phyloP scores from a whole-genome alignment of 92 coral and sea anemone species.

The Chrysogorgia sp. region DNA sequence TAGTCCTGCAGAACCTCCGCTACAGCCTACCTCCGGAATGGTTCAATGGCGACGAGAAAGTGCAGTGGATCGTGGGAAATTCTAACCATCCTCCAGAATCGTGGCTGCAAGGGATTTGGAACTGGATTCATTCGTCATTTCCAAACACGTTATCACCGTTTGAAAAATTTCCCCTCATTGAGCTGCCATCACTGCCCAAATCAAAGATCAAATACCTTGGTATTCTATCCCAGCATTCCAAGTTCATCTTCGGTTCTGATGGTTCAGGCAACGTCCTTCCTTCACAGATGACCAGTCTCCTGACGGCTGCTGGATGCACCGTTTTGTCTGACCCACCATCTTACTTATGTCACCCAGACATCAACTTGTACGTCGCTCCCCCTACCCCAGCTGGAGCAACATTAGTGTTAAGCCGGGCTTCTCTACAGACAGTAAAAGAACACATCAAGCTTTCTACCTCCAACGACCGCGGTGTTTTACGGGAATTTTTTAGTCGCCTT shows the following conservation, averaged over 20 bases:
- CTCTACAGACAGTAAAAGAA: constrained; percentile 4
- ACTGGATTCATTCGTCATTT: constrained; percentile 85
- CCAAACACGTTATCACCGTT: constrained; percentile 75
- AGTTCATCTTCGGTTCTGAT: constrained; percentile 39
- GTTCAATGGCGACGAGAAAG: constrained; percentile 60
- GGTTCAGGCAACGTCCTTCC: constrained; percentile 63
- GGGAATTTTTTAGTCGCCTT: constrained; percentile 25
- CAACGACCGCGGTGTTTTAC: constrained; percentile 11
- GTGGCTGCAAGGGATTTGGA: constrained; percentile 85
- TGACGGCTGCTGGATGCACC: constrained; percentile 79
- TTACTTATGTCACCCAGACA: constrained; percentile 80
- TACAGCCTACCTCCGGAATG: constrained; percentile 78
- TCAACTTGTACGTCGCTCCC: constrained; percentile 78
- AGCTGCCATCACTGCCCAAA: constrained; percentile 47
- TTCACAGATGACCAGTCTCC: constrained; percentile 68
- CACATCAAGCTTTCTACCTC: constrained; percentile 10
- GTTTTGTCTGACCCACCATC: constrained; percentile 78
- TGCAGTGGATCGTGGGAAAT: constrained; percentile 75
- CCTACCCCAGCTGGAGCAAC: constrained; percentile 92
- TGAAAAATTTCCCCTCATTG: constrained; percentile 83
- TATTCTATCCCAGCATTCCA: constrained; percentile 84
- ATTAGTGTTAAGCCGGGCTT: constrained; percentile 19
- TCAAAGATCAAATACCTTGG: constrained; percentile 68
- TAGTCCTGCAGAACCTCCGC: constrained; percentile 76
- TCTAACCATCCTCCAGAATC: constrained; percentile 66